Evolutionary conservation across 2,888 invertebrate genomes (phyloP).

Genomic region (Caprella mutica): DNA sequence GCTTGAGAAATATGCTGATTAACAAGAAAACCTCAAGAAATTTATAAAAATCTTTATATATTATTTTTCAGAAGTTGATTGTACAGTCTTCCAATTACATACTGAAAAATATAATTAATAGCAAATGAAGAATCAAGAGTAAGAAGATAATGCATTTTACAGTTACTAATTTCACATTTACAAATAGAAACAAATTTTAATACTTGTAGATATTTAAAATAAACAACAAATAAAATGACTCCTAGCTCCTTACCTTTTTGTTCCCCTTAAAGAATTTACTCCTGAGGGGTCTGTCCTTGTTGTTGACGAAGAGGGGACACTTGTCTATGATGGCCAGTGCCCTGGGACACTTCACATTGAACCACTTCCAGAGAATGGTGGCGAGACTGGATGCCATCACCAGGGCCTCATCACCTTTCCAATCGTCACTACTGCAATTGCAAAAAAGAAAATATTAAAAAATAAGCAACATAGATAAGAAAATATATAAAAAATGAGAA

Average conservation of each 20-base stretch:
- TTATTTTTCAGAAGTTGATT: too few species aligned
- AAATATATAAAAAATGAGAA: too few species aligned
- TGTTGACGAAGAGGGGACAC: conserved; percentile 66
- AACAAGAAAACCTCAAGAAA: conserved; percentile 1
- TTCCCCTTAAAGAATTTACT: conserved; percentile 54
- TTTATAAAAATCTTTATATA: conserved; percentile 1
- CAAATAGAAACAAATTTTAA: not conserved
- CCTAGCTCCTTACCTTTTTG: conserved; percentile 47
- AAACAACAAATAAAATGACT: too few species aligned
- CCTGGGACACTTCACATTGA: conserved; percentile 53
- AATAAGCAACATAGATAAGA: too few species aligned
- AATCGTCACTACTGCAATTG: conserved; percentile 53
- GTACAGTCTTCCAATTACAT: not conserved
- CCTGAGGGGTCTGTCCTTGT: conserved; percentile 65
- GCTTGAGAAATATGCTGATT: not conserved
- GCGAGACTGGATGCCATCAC: conserved; percentile 66
- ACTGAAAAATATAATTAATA: not conserved
- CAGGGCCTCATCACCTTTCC: conserved; percentile 52
- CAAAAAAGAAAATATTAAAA: too few species aligned
- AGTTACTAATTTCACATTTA: not conserved
- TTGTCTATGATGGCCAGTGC: conserved; percentile 54
- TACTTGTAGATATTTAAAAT: too few species aligned
- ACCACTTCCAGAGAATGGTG: conserved; percentile 66
- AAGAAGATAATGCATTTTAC: not conserved
- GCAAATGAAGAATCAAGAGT: not conserved